Evolutionary conservation across 2,797 vertebrate genomes (phyloP).

Genomic region (Malacoctenus gilli): DNA sequence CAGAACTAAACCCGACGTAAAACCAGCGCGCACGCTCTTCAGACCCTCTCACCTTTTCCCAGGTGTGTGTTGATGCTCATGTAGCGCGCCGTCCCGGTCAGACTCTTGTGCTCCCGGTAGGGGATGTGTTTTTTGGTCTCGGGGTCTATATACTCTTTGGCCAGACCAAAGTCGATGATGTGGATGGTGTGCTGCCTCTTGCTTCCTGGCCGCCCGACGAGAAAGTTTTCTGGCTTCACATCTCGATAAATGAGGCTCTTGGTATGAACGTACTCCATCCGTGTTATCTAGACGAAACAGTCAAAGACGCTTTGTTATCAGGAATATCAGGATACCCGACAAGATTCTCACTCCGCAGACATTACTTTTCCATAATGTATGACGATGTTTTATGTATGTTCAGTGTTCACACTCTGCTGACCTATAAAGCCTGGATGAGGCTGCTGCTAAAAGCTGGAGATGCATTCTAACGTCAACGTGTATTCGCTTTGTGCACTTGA

Average conservation of each 20-base stretch:
- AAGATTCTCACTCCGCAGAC: too few relatives aligned
- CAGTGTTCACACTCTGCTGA: too few relatives aligned
- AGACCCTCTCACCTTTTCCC: slow-evolving; percentile 87
- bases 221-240: slow-evolving; percentile 98
- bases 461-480: too few relatives aligned
- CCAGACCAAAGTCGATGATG: slow-evolving; percentile 99
- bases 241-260: slow-evolving; percentile 99
- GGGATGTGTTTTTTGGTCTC: slow-evolving; percentile 99
- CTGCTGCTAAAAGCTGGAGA: too few relatives aligned
- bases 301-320: too few relatives aligned
- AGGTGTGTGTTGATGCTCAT: slow-evolving; percentile 99
- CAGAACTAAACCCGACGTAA: too few relatives aligned
- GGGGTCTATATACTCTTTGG: slow-evolving; percentile 99
- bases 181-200: slow-evolving; percentile 97
- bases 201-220: slow-evolving; percentile 94
- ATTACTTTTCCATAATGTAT: too few relatives aligned
- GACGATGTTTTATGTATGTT: too few relatives aligned
- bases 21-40: neutral
- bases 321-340: too few relatives aligned
- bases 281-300: slow-evolving; percentile 84
- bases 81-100: slow-evolving; percentile 97
- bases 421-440: too few relatives aligned
- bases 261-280: slow-evolving; percentile 98
- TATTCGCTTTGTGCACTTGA: too few relatives aligned
- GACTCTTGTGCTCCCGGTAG: slow-evolving; percentile 98